Evolutionary conservation across 2,113 vertebrate genomes (phyloP), one percentile per base, ranked within the genome.

Genomic region (Mus spicilegus): DNA sequence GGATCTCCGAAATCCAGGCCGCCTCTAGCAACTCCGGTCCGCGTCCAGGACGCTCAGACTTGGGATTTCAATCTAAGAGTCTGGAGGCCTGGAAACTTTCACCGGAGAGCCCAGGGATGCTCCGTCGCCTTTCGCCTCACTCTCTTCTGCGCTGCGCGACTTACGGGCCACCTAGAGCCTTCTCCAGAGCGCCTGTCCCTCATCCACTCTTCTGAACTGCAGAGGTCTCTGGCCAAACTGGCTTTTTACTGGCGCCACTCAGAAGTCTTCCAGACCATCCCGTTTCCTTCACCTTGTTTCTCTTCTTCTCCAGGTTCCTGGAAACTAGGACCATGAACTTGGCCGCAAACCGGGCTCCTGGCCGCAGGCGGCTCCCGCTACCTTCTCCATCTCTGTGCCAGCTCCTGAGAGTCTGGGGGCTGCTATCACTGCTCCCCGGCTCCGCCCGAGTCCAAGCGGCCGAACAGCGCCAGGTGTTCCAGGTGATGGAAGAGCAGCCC

Each of bases 381-480:
- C 97, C 96, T 91, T 92, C 87, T 92, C 97, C 91, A 76, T 97
- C 76, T 28, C 98, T 10, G 0, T 36, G 87, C 67, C 97, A 51
- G 67, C 65, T 96, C 36, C 49, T 81, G 3, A 70, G 97, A 3
- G 58, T 96, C 65, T 16, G 96, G 0, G 94, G 95, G 69, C 56
- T 96, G 90, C 82, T 97, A 87, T 92, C 87, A 9, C 97, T 98
- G 87, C 97, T 98, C 82, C 95, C 95, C 0, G 92, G 95, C 9
- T 93, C 90, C 2, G 87, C 33, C 56, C 20, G 93, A 89, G 97
- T 96, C 90, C 36, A 95, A 96, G 97, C 93, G 97, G 98, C 98
- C 39, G 99, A 99, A 97, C 99, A 99, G 93, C 99, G 99, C 12
- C 99, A 99, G 98, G 99, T 99, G 98, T 99, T 99, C 92, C 99